Evolutionary conservation across 1,140 invertebrate species (phyloP).

Genomic region (Nasonia giraulti): DNA sequence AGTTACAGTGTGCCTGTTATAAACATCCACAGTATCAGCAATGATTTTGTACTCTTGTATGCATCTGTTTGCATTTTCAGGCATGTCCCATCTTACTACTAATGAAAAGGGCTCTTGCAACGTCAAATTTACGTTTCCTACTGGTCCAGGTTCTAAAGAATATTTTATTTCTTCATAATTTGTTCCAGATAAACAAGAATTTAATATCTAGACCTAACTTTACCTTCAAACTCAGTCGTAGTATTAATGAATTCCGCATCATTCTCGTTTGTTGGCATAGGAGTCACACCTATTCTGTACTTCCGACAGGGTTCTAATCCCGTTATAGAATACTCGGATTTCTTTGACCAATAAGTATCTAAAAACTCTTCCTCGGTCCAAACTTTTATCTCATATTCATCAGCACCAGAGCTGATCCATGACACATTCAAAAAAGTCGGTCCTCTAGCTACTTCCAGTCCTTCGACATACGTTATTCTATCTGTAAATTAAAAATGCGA

Average conservation of each 20-base stretch:
- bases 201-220: background rate
- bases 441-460: constrained; percentile 10
- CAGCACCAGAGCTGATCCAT: constrained; percentile 48
- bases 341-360: background rate
- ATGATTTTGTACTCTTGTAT: constrained; percentile 59
- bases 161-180: background rate
- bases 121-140: constrained; percentile 31
- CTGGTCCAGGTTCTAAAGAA: constrained; percentile 55
- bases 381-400: background rate
- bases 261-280: constrained; percentile 8
- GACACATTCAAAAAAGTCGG: constrained; percentile 45
- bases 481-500: background rate
- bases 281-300: constrained; percentile 55
- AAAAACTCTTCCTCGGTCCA: background rate
- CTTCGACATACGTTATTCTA: constrained; percentile 15
- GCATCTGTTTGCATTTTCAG: constrained; percentile 55
- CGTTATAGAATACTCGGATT: constrained; percentile 24
- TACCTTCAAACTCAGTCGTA: constrained; percentile 8
- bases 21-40: constrained; percentile 19
- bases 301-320: constrained; percentile 54
- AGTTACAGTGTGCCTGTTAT: background rate
- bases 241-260: background rate
- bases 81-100: constrained; percentile 58
- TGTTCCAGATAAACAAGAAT: background rate
- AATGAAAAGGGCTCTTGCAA: constrained; percentile 52